Evolutionary conservation across 37 sponge, comb jelly and placozoan species (phyloP).

Genomic region (Chondrosia reniformis): DNA sequence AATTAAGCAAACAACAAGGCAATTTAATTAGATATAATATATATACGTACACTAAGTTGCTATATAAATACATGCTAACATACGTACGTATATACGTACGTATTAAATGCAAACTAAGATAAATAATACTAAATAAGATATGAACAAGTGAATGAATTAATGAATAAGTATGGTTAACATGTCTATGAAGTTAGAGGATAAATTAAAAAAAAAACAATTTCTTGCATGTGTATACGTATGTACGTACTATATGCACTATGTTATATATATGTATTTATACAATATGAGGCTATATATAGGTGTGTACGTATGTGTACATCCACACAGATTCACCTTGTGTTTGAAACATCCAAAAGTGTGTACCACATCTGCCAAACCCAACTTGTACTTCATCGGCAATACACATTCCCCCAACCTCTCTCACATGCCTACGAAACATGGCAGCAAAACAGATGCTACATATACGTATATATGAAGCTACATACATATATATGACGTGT

Average conservation of each 20-base stretch:
- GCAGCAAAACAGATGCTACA: not conserved
- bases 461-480: not conserved
- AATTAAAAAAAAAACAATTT: not conserved
- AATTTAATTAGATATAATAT: not conserved
- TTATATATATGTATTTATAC: not conserved
- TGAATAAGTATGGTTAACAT: no score
- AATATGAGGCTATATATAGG: not conserved
- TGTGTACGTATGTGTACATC: not conserved
- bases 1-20: no score
- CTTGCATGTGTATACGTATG: not conserved
- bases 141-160: no score
- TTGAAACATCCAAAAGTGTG: slow-evolving; percentile 81
- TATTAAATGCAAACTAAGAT: no score
- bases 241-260: not conserved
- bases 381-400: slow-evolving; percentile 92
- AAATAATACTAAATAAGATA: no score
- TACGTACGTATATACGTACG: no score
- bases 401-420: slow-evolving; percentile 84
- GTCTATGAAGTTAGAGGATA: no score
- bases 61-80: not conserved
- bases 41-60: not conserved
- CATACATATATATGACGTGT: not conserved
- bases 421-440: slow-evolving; percentile 63
- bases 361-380: slow-evolving; percentile 89
- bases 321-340: no score